Base-by-base conservation (phyloP, 2,888 invertebrate species). In the Penaeus monodon region DNA sequence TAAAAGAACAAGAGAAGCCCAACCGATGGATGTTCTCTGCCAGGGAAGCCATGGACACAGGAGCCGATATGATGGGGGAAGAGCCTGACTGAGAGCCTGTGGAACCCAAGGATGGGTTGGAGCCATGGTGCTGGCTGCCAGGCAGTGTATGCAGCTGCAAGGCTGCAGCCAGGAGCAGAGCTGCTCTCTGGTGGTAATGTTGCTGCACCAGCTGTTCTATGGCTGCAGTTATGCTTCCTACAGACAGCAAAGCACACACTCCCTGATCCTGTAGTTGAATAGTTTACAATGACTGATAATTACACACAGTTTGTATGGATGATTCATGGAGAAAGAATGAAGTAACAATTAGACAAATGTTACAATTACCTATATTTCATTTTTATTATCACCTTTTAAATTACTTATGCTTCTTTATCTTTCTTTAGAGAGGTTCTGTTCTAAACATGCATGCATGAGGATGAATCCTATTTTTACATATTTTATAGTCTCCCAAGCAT, bases 101-200 rank as follows among this genome's bases (percentile, higher is more conserved):
- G 68, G 24, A 49, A 63, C 14, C 22, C 22, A 57, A 29, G 66
- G 57, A 24, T 33, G 84, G 12, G 77, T 24, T 65, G 83, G 20
- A 66, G 76, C 29, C 38, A 65, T n/a, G 66, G 85, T 29, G 27
- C 33, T 76, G 78, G 12, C 76, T 77, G 49, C 44, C 70, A 27
- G 85, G 83, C 27, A 89, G 68, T 12, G 77, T 80, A 33, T 78
- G 68, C 24, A 80, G 68, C 74, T 89, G 81, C 64, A 84, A 81
- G 33, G 88, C 88, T 2, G 89, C 89, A 29, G 84, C 81, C 70
- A 89, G 84, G 29, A 89, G 81, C 3, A 89, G 74, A 6, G 89
- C 89, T 24, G 89, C 89, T 24, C 89, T 77, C 80, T 88, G 88
- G 80, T 89, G 89, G 76, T 89, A 88, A 63, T 89, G 89, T n/a